phyloP scores from a whole-genome alignment of 2,113 vertebrate species.

The Tyrannus savana region DNA sequence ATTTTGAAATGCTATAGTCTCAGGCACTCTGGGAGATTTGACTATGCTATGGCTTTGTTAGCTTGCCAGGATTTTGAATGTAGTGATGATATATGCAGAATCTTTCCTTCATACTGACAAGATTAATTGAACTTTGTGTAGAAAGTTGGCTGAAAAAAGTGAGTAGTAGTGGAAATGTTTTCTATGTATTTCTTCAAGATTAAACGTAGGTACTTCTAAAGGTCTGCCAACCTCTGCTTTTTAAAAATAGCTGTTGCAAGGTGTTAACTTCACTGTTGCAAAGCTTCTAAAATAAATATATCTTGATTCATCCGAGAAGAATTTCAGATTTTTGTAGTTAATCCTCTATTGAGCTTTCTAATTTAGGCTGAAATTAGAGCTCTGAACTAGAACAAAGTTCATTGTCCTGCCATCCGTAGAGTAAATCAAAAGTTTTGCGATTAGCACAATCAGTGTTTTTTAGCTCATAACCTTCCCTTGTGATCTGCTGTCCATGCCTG shows the following conservation, averaged over 20 bases:
- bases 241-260: neutral
- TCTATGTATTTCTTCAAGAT: neutral
- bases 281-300: neutral
- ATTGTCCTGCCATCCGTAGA: neutral
- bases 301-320: neutral
- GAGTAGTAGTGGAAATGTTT: neutral
- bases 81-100: neutral
- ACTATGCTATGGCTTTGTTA: neutral
- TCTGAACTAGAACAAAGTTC: neutral
- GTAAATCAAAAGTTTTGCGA: neutral
- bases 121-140: neutral
- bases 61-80: neutral
- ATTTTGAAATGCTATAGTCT: too few species aligned
- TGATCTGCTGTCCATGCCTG: accelerated
- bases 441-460: neutral
- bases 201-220: neutral
- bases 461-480: neutral
- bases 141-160: neutral
- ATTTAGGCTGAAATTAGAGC: neutral
- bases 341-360: neutral
- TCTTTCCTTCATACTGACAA: neutral
- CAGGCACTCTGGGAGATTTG: neutral
- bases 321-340: neutral
- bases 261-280: neutral
- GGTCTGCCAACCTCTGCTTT: neutral